phyloP scores from a whole-genome alignment of 2,888 invertebrate genomes.

The Drosophila mimetica region DNA sequence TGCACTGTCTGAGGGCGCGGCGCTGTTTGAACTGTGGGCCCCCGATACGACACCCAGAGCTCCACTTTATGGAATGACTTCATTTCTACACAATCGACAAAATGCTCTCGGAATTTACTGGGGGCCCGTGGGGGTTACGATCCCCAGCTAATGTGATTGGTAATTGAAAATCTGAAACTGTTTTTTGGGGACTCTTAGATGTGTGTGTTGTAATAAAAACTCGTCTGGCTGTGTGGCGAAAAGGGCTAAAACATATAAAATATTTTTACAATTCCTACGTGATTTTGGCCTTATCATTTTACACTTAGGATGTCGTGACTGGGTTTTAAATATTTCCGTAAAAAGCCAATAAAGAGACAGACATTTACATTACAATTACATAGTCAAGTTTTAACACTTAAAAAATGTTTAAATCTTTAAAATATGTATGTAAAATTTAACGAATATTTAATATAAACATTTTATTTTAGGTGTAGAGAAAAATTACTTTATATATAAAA shows the following conservation, averaged over 20 bases:
- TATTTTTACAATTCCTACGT: slow-evolving; percentile 25
- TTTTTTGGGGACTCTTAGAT: not conserved
- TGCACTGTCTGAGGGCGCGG: slow-evolving; percentile 40
- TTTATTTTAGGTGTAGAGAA: too few species aligned
- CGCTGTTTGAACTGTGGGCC: slow-evolving; percentile 34
- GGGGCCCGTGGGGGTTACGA: not conserved
- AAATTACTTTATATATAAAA: too few species aligned
- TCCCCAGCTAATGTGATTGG: slow-evolving; percentile 18
- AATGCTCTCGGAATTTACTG: slow-evolving; percentile 4
- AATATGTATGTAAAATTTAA: too few species aligned
- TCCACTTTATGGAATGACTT: slow-evolving; percentile 68
- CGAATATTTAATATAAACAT: too few species aligned
- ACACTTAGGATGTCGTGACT: slow-evolving; percentile 11
- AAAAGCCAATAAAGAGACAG: not conserved
- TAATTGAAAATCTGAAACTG: slow-evolving; percentile 20
- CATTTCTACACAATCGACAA: slow-evolving; percentile 61
- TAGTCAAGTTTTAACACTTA: not conserved
- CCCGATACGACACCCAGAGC: slow-evolving; percentile 28
- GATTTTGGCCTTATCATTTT: slow-evolving; percentile 8
- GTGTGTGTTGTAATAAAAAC: slow-evolving; percentile 12
- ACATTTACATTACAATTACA: not conserved
- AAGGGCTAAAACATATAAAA: slow-evolving; percentile 21
- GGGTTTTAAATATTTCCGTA: not conserved
- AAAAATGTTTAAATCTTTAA: too few species aligned
- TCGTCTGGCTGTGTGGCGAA: not conserved